phyloP scores from a whole-genome alignment of 2,888 invertebrate species.

The Yponomeuta evonymella region DNA sequence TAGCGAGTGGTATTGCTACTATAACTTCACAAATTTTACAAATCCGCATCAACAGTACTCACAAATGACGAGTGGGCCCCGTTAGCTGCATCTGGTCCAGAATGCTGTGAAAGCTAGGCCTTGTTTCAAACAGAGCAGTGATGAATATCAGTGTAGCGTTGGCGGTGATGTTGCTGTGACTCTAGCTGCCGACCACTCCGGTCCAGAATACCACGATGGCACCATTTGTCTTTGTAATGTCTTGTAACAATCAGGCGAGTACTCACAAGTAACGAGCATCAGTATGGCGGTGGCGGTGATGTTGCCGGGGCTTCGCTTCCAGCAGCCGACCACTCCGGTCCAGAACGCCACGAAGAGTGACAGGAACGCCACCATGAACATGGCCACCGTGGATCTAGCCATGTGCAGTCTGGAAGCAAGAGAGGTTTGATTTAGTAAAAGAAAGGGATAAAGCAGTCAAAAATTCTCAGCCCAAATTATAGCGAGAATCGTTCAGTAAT shows the following conservation, averaged over 20 bases:
- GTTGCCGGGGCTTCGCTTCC: constrained; percentile 95
- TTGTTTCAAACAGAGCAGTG: constrained; percentile 46
- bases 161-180: constrained; percentile 94
- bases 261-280: constrained; percentile 90
- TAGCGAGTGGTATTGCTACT: too few relatives aligned
- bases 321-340: constrained; percentile 97
- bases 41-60: too few relatives aligned
- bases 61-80: too few relatives aligned
- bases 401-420: constrained; percentile 79
- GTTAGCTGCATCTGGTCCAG: too few relatives aligned
- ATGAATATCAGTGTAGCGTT: constrained; percentile 93
- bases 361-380: constrained; percentile 94
- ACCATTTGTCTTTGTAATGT: background rate
- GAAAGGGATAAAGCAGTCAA: too few relatives aligned
- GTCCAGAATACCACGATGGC: constrained; percentile 95
- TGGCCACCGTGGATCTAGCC: constrained; percentile 94
- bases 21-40: too few relatives aligned
- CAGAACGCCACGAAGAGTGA: constrained; percentile 95
- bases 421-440: background rate
- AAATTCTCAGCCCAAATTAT: too few relatives aligned
- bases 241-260: constrained; percentile 12
- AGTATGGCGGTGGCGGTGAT: constrained; percentile 95
- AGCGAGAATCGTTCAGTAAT: too few relatives aligned
- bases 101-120: too few relatives aligned
- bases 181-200: constrained; percentile 97